Evolutionary conservation across 2,113 vertebrate genomes (phyloP).

Genomic region (Varanus salvator): DNA sequence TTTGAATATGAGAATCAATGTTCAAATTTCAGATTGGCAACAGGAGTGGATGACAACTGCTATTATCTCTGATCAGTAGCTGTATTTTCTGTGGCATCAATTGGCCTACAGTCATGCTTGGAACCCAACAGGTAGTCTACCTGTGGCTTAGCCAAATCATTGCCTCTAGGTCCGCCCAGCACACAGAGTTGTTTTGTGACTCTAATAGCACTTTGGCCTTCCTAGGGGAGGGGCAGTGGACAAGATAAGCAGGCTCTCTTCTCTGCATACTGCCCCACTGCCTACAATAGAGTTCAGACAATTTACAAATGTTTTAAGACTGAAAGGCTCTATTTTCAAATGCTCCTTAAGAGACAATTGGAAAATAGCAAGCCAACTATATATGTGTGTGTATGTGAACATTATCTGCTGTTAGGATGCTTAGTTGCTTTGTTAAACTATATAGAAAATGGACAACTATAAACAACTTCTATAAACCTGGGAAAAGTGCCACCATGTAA

Average conservation of each 20-base stretch:
- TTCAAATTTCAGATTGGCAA: background rate
- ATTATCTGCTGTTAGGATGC: too few relatives aligned
- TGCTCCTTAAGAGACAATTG: too few relatives aligned
- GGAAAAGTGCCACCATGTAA: background rate
- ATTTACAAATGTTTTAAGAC: background rate
- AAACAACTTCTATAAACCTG: background rate
- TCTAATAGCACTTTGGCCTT: background rate
- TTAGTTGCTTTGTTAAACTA: background rate
- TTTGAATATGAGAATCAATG: background rate
- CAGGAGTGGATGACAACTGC: background rate
- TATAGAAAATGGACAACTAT: background rate
- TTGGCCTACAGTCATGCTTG: background rate
- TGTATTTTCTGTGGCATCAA: background rate
- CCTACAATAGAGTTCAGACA: background rate
- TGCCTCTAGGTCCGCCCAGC: background rate
- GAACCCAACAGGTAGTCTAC: background rate
- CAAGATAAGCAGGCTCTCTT: background rate
- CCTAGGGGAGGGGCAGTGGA: too few relatives aligned
- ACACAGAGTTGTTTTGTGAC: background rate
- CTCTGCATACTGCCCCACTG: too few relatives aligned
- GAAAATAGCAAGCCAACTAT: background rate
- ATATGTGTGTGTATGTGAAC: background rate
- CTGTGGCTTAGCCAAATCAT: background rate
- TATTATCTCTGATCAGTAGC: background rate
- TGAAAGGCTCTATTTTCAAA: background rate